Conservation (phyloP, 2,113 vertebrate genomes). For the Rhinoderma darwinii region DNA sequence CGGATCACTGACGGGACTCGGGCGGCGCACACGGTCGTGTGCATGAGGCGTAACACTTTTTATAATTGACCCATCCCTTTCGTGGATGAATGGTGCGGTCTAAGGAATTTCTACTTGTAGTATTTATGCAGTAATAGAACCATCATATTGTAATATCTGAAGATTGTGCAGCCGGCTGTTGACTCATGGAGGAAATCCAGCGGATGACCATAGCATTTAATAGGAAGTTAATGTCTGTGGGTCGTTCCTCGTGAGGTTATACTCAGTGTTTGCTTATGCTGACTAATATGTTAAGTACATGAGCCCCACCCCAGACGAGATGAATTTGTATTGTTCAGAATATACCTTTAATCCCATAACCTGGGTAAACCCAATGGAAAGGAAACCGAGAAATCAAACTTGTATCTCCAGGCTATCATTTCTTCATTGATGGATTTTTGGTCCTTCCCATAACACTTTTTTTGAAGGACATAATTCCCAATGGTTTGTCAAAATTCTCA, state of each 20-base stretch:
- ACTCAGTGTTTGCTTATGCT: not conserved
- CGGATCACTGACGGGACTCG: too few species aligned
- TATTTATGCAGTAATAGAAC: too few species aligned
- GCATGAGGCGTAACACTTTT: too few species aligned
- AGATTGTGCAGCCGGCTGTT: not conserved
- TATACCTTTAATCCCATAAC: not conserved
- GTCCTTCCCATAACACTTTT: too few species aligned
- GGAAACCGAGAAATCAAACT: not conserved
- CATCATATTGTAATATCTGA: not conserved
- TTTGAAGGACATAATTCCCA: not conserved
- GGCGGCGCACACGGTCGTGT: too few species aligned
- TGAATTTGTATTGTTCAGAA: not conserved
- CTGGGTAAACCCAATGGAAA: not conserved
- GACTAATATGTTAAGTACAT: slow-evolving; percentile 3
- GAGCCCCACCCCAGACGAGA: not conserved
- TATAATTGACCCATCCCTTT: too few species aligned
- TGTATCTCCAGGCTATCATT: not conserved
- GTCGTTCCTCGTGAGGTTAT: not conserved
- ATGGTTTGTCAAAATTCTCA: not conserved
- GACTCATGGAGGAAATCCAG: slow-evolving; percentile 24
- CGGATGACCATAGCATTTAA: slow-evolving; percentile 40
- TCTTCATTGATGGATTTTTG: not conserved
- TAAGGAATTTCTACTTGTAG: too few species aligned
- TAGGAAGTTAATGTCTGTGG: slow-evolving; percentile 30
- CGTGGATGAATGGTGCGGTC: too few species aligned